A percentile compares a stretch with the other conserved stretches of the same genome.
Conservation (phyloP, 1,140 invertebrate genomes). For the Drosophila tsacasi region DNA sequence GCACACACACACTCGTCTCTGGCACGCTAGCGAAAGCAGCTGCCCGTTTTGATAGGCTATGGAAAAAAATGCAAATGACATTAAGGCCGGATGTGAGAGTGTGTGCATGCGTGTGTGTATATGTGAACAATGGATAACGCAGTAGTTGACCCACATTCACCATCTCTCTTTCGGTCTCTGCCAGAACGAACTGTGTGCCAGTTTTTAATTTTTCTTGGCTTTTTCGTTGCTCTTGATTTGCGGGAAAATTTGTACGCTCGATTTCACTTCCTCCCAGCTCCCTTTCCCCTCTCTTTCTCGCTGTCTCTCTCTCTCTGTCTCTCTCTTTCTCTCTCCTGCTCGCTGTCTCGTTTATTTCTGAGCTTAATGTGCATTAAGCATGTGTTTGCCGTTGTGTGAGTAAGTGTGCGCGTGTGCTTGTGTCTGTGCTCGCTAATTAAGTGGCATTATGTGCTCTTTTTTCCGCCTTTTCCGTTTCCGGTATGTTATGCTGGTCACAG, state of each 20-base stretch:
- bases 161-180: constrained; percentile 2
- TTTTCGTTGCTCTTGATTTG: constrained; percentile 75
- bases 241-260: constrained; percentile 45
- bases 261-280: constrained; percentile 11
- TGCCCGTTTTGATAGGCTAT: constrained; percentile 56
- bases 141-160: constrained; percentile 75
- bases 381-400: constrained; percentile 30
- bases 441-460: constrained; percentile 53
- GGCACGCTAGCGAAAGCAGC: constrained; percentile 36
- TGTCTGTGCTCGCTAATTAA: constrained; percentile 54
- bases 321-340: neutral
- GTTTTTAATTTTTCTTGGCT: constrained; percentile 70
- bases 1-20: neutral
- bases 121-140: constrained; percentile 55
- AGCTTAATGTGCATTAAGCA: constrained; percentile 50
- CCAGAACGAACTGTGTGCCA: constrained; percentile 26
- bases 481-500: constrained; percentile 40
- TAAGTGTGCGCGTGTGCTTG: constrained; percentile 23
- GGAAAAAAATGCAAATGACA: constrained; percentile 67
- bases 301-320: neutral
- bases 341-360: constrained; percentile 15
- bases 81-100: constrained; percentile 45
- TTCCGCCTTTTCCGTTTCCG: constrained; percentile 27
- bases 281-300: no score
- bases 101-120: constrained; percentile 3